Evolutionary conservation across 2,797 vertebrate genomes (phyloP).

Genomic region (Hyperoplus lanceolatus): DNA sequence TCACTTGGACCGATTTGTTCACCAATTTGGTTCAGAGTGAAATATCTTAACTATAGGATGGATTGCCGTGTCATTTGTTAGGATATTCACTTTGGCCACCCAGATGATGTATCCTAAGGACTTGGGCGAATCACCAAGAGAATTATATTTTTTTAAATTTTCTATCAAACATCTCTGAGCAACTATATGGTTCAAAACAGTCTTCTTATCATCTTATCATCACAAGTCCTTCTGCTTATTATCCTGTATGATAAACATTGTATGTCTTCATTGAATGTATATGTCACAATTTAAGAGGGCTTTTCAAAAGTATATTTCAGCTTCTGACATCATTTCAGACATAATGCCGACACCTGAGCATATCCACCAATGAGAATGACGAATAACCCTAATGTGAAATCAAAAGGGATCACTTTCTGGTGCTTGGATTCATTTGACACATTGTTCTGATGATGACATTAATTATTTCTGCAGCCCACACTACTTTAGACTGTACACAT

Average conservation of each 20-base stretch:
- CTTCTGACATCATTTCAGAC: conserved; percentile 7
- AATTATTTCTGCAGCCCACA: conserved; percentile 22
- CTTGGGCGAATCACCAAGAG: too few relatives aligned
- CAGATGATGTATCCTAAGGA: too few relatives aligned
- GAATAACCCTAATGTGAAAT: conserved; percentile 19
- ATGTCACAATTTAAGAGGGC: not conserved
- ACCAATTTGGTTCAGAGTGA: too few relatives aligned
- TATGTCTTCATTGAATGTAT: not conserved
- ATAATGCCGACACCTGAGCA: conserved; percentile 14
- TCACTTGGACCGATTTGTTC: too few relatives aligned
- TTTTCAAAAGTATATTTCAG: conserved; percentile 11
- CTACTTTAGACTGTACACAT: not conserved
- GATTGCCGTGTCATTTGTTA: too few relatives aligned
- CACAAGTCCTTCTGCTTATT: not conserved
- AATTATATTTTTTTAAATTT: too few relatives aligned
- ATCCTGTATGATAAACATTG: conserved; percentile 5
- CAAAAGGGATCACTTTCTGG: conserved; percentile 14
- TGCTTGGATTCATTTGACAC: conserved; percentile 31
- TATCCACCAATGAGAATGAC: conserved; percentile 38
- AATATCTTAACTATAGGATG: too few relatives aligned
- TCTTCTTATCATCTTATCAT: too few relatives aligned
- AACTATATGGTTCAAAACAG: too few relatives aligned
- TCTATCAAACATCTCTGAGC: too few relatives aligned
- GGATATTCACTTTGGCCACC: too few relatives aligned
- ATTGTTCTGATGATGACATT: conserved; percentile 32